Evolutionary conservation across 2,113 vertebrate species (phyloP), one percentile per base, ranked within the genome.

Genomic region (Sinocyclocheilus maitianheensis): DNA sequence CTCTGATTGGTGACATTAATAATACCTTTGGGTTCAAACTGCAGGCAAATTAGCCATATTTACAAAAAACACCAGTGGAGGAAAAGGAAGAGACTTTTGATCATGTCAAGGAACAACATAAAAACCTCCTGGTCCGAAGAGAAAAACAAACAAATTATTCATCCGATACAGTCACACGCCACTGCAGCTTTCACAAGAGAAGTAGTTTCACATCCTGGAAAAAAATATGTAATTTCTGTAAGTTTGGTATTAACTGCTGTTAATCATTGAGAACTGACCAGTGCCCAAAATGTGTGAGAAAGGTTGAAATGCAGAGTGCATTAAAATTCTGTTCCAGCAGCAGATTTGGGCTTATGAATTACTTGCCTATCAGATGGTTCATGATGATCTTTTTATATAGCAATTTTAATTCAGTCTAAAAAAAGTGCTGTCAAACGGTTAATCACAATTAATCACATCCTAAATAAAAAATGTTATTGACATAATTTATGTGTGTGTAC

Each of bases 191-290:
- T 90, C 77, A 81, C 87, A 88, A 88, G 81, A 84, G 80, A 75
- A 69, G 65, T 60, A 20, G 82, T 86, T 86, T 90, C 79, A 88
- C 89, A 90, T 90, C 87, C 89, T 90, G 89, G 87, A 90, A 90
- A 87, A 89, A 90, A 90, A 90, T 82, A 90, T 86, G 85, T 88
- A 87, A 89, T 89, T 89, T 89, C 37, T 69, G 48, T 81, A 55
- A 85, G 89, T 90, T 90, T 88, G 65, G 75, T 86, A 90, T 90
- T 90, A 90, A 90, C 87, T 79, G 26, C 48, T 90, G 89, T 90
- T 90, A 90, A 90, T 88, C 71, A 89, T 89, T 89, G 83, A 89
- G 83, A 75, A 87, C 34, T 69, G 84, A 75, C 43, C 72, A 26
- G 30, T 62, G 37, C 40, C 53, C 30, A 65, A 67, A 85, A 87